A percentile compares a stretch with the other conserved stretches of the same genome.
Conservation (phyloP, 2,797 vertebrate species). For the Threskiornis aethiopicus region DNA sequence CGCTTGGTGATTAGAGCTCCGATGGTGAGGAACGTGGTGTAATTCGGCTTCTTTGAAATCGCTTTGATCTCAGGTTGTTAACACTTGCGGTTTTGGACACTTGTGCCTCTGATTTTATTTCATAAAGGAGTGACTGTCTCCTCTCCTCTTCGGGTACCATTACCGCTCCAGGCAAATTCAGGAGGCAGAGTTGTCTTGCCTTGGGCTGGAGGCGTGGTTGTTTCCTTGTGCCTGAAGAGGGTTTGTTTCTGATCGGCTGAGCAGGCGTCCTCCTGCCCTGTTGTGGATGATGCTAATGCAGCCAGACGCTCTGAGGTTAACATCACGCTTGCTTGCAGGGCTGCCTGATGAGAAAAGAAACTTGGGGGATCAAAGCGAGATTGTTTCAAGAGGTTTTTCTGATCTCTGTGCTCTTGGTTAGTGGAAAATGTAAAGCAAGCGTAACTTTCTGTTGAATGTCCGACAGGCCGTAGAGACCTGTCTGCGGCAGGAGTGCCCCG, state of each 20-base stretch:
- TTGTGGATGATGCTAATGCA: neutral
- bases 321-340: neutral
- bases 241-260: neutral
- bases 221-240: neutral
- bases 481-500: neutral
- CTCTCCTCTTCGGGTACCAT: neutral
- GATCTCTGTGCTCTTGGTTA: neutral
- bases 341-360: neutral
- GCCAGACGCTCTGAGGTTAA: neutral
- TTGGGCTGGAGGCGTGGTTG: neutral
- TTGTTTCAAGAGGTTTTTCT: neutral
- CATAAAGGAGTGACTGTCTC: neutral
- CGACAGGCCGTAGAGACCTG: neutral
- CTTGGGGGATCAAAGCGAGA: neutral
- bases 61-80: neutral
- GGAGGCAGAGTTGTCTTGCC: neutral
- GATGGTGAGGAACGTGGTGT: neutral
- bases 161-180: neutral
- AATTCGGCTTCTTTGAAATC: neutral
- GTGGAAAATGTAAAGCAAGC: neutral
- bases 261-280: neutral
- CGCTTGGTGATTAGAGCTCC: neutral
- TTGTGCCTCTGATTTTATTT: neutral
- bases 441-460: neutral
- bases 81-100: neutral